Evolutionary conservation across 2,113 vertebrate species (phyloP), one percentile per base, ranked within the genome.

Genomic region (Ondatra zibethicus): DNA sequence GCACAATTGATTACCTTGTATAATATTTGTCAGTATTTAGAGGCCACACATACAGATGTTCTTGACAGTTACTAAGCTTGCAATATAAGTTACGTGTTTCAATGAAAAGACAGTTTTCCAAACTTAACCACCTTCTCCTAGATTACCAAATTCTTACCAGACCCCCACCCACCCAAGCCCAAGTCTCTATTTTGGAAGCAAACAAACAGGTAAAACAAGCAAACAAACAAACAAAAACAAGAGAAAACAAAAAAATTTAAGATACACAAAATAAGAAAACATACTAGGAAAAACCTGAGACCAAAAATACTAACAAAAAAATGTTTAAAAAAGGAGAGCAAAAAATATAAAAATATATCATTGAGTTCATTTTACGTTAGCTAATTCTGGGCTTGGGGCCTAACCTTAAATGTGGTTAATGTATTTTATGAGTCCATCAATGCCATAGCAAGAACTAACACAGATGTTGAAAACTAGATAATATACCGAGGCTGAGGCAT

Each of bases 141-240:
- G 19, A 81, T 58, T 58, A 21, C 4, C 19, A 58, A 81, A 58
- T 58, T 5, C 19, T 55, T 81, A 10, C 31, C 33, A 23, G 52
- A 5, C n/a, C 33, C 52, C 1, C 2, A 23, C 9, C 2, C 52
- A 58, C 11, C 0, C 19, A n/a, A n/a, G 4, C 5, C 36, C 19
- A 81, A 58, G 1, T 17, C 50, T 55, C 3, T 33, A 33, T 81
- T 81, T 55, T 55, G 31, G 55, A 55, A 55, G 19, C 17, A n/a
- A n/a, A n/a, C 31, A 52, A 78, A 33, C 29, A 33, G 47, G 47
- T 0, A 4, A 78, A 33, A 10, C 66, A 39, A 72, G 5, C 70
- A 72, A 21, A 36, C 68, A 70, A 36, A 58, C 55, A 55, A 58
- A 58, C 17, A 58, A 68, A 70, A n/a, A 17, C 16, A 70, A 70